Base-by-base conservation (phyloP, 1,140 invertebrate genomes). In the Scaptomyza pallida region DNA sequence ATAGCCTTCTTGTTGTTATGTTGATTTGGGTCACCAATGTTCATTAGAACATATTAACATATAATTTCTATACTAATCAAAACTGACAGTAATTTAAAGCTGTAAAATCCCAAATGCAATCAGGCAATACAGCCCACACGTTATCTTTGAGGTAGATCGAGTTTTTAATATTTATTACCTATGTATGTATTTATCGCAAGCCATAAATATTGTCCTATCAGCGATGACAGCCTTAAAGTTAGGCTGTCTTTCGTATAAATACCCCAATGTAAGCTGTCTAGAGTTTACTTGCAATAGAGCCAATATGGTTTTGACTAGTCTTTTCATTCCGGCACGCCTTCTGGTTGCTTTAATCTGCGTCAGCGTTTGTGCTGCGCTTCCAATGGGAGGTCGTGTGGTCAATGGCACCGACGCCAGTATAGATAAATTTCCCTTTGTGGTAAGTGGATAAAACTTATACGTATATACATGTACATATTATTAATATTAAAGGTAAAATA, bases 371-470 rank as follows among this genome's bases (percentile, higher is more conserved):
- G 78, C 63, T 9, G 69, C 69, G 12, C 71, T 78, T 1, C 72
- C 67, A 0, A 37, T 75, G 23, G 75, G 69, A 5, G 75, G 69
- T 5, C 81, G 90, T 2, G 78, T 91, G 21, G 88, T 91, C 6
- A 91, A 91, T 55, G 90, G 90, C 9, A 91, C 89, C 2, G 74
- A 77, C 16, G 55, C 89, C 9, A 45, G 12, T 3, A 71, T 91
- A 26, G 61, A 68, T n/a, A 45, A 67, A 2, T 91, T 79, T 75
- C 89, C 90, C 2, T 91, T 83, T 62, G 69, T 91, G 68, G 90
- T 91, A 26, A 68, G 72, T 56, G 55, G 6, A 35, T 9, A 12
- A 1, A 35, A 12, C n/a, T n/a, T n/a, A 33, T 33, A 9, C 30
- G 10, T 33, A 41, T 10, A 8, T 9, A 37, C 9, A 30, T 16